Base-by-base conservation (phyloP, 2,797 vertebrate species). In the Labroides dimidiatus region DNA sequence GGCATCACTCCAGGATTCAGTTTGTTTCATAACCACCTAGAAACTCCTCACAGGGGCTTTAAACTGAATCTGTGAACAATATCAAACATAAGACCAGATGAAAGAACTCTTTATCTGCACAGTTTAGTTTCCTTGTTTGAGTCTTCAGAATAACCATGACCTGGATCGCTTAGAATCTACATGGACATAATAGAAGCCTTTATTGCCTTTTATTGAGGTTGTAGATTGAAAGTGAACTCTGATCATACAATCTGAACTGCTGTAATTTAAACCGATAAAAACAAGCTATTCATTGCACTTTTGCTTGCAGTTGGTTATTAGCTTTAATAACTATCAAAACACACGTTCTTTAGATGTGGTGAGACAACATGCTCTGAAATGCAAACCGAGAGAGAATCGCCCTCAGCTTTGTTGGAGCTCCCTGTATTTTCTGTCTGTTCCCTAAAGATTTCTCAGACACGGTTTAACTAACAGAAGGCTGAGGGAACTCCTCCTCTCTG, bases 391-490 rank as follows among this genome's bases (percentile, higher is more conserved):
- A 52, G 60, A 77, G 57, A 77, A 75, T 57, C 58, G 65, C 80
- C 76, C 13, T 8, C 19, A 78, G 77, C 56, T 72, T 62, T 75
- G 39, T 53, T 12, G 56, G 63, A 65, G 73, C 73, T 72, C 69
- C 51, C 51, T 42, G 61, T 69, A 81, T 79, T 80, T 78, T 63
- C 64, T 70, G 39, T 79, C 74, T 73, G 81, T 69, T 80, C 85
- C 85, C 87, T 56, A 74, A 82, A 88, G 92, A 91, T 90, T 90
- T 88, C 89, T 90, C 80, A 89, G 82, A 89, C 75, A 79, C 82
- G 81, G 78, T 91, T 93, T 87, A 85, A 91, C 86, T 87, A 93
- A 92, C 89, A 87, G 85, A 79, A 90, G 86, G 67, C 78, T 79
- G 48, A 64, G 81, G 81, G 69, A 82, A 78, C 87, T 93, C 90